Percentiles rank a stretch among this genome's conserved stretches.
Conservation (phyloP, 1,140 invertebrate genomes). For the Caenorhabditis elegans region DNA sequence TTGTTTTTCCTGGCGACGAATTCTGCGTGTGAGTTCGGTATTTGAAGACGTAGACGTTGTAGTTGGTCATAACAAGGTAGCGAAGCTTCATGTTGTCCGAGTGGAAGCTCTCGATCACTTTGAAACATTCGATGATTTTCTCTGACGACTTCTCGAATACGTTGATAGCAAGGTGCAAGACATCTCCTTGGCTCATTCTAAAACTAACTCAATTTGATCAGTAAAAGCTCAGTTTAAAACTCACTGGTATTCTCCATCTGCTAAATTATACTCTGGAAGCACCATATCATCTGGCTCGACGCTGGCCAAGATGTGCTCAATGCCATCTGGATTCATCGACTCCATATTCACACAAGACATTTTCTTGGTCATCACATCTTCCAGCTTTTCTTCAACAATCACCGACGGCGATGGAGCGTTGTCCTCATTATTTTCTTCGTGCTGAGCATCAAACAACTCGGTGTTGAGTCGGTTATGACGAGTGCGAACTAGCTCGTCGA, state of each 20-base stretch:
- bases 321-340: background rate
- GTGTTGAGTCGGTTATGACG: background rate
- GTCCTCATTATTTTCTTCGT: background rate
- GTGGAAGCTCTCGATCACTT: slow-evolving; percentile 11
- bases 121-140: slow-evolving; percentile 6
- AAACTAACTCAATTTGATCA: background rate
- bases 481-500: background rate
- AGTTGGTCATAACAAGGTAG: background rate
- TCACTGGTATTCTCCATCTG: background rate
- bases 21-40: background rate
- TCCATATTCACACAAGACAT: background rate
- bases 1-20: background rate
- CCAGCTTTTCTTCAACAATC: background rate
- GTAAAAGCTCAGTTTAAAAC: background rate
- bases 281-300: background rate
- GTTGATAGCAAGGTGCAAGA: background rate
- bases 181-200: slow-evolving; percentile 16
- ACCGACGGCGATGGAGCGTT: background rate
- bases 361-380: slow-evolving; percentile 8
- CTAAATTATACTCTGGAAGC: background rate
- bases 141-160: background rate
- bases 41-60: background rate
- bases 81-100: background rate
- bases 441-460: background rate
- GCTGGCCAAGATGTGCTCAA: background rate